Evolutionary conservation across 1,140 invertebrate species (phyloP).

Genomic region (Callitettix versicolor): DNA sequence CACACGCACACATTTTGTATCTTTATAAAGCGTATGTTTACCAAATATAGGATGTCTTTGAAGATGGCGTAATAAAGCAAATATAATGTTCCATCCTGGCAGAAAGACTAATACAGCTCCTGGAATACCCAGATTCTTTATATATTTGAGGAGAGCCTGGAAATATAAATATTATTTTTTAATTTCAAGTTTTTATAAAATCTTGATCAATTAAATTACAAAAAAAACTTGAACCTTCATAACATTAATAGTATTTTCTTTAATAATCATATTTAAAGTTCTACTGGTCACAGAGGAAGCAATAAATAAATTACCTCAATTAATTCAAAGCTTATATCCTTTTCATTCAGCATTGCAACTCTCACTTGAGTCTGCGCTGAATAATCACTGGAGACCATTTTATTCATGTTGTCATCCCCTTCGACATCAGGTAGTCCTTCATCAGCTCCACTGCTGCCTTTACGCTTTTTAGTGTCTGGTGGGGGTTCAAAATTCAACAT

Average conservation of each 20-base stretch:
- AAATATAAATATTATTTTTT: slow-evolving; percentile 19
- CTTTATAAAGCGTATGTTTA: too few species aligned
- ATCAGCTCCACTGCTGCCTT: slow-evolving; percentile 39
- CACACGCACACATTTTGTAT: too few species aligned
- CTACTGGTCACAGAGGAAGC: too few species aligned
- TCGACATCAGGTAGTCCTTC: slow-evolving; percentile 43
- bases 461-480: slow-evolving; percentile 54
- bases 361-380: slow-evolving; percentile 50
- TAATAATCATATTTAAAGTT: too few species aligned
- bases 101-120: slow-evolving; percentile 87
- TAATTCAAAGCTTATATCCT: slow-evolving; percentile 85
- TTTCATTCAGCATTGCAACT: slow-evolving; percentile 71
- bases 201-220: background rate
- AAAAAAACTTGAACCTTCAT: slow-evolving; percentile 1
- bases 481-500: slow-evolving; percentile 70
- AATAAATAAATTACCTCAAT: slow-evolving; percentile 49
- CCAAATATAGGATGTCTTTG: slow-evolving; percentile 66
- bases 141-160: slow-evolving; percentile 59
- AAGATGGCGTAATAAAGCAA: slow-evolving; percentile 78
- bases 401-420: slow-evolving; percentile 70
- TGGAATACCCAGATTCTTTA: slow-evolving; percentile 54
- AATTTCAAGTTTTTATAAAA: background rate
- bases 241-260: background rate
- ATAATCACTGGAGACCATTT: slow-evolving; percentile 41
- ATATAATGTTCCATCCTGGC: slow-evolving; percentile 91